Evolutionary conservation across 1,140 invertebrate genomes (phyloP).

Genomic region (Zaprionus inermis): DNA sequence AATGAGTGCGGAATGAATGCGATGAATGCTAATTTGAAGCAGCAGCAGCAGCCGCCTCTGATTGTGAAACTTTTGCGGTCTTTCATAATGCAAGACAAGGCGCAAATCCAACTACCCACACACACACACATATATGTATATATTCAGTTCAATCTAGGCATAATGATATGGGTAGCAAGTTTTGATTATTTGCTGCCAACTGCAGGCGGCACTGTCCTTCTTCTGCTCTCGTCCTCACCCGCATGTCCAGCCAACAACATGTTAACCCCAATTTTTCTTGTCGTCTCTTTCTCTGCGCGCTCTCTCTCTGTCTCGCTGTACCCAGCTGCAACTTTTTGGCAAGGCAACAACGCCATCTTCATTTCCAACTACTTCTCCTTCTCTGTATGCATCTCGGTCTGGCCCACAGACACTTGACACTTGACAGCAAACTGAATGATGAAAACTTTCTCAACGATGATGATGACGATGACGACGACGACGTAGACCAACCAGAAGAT

Average conservation of each 20-base stretch:
- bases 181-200: constrained; percentile 73
- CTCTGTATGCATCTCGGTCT: background rate
- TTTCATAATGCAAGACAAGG: constrained; percentile 35
- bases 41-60: constrained; percentile 12
- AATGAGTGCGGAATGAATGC: constrained; percentile 39
- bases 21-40: constrained; percentile 47
- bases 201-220: constrained; percentile 24
- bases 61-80: constrained; percentile 42
- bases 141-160: constrained; percentile 21
- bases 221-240: constrained; percentile 17
- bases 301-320: constrained; percentile 18
- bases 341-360: constrained; percentile 1
- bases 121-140: background rate
- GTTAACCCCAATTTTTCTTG: constrained; percentile 25
- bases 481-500: background rate
- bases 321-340: constrained; percentile 40
- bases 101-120: background rate
- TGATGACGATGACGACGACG: constrained; percentile 19
- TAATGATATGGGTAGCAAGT: constrained; percentile 48
- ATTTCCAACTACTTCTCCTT: background rate
- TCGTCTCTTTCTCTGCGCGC: constrained; percentile 11
- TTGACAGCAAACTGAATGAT: constrained; percentile 74
- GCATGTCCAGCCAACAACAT: constrained; percentile 29
- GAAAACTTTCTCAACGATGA: constrained; percentile 64
- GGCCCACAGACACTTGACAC: constrained; percentile 67